Percentiles rank a stretch among this genome's conserved stretches.
Evolutionary conservation across 2,888 invertebrate species (phyloP).

Genomic region (Caenorhabditis sp.): DNA sequence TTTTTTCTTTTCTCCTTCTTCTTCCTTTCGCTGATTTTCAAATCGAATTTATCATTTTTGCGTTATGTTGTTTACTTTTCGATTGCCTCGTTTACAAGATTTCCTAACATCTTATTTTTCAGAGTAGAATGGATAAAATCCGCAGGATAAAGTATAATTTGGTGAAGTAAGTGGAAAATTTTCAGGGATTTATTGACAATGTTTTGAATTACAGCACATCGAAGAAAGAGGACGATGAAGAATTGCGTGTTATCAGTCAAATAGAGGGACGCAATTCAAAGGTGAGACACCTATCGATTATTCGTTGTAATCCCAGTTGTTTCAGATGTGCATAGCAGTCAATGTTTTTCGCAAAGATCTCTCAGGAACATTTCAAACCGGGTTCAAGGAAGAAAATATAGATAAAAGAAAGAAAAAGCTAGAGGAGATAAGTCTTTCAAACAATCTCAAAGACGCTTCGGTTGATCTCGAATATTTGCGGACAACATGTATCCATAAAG

Average conservation of each 20-base stretch:
- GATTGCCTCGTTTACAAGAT: background rate
- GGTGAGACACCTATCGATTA: conserved; percentile 1
- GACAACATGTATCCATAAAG: conserved; percentile 49
- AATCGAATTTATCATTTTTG: background rate
- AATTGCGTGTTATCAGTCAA: conserved; percentile 17
- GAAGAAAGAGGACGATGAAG: conserved; percentile 24
- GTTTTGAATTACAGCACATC: background rate
- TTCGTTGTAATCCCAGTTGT: background rate
- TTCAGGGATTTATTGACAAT: background rate
- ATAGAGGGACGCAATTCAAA: conserved; percentile 39
- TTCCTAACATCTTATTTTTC: conserved; percentile 25
- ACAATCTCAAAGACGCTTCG: conserved; percentile 78
- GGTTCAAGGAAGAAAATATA: conserved; percentile 50
- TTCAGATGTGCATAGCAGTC: background rate
- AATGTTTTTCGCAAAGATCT: conserved; percentile 47
- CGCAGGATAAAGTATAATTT: conserved; percentile 23
- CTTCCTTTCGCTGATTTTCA: conserved; percentile 12
- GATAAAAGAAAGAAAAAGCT: conserved; percentile 79
- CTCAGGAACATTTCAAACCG: conserved; percentile 41
- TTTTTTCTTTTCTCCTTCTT: conserved; percentile 32
- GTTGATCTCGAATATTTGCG: conserved; percentile 48
- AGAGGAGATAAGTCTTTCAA: conserved; percentile 83
- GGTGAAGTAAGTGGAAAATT: conserved; percentile 14
- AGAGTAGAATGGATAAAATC: conserved; percentile 15
- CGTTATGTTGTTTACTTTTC: background rate